Conservation (phyloP, 1,140 invertebrate species). For the Leptinotarsa defecta region DNA sequence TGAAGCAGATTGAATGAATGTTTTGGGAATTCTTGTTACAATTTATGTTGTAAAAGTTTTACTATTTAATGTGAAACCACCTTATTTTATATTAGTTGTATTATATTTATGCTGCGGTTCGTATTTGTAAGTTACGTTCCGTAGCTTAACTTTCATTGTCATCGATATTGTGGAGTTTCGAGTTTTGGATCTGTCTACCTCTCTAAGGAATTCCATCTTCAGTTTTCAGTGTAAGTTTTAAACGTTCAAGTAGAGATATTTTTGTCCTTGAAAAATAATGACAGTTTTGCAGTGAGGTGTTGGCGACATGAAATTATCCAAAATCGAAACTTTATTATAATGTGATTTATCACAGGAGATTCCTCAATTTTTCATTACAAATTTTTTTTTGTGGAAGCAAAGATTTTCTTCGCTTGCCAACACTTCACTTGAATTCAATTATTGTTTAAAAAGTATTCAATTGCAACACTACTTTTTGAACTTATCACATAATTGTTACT, state of each 20-base stretch:
- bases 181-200: constrained; percentile 36
- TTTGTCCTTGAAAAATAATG: constrained; percentile 9
- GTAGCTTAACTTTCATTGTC: constrained; percentile 45
- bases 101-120: constrained; percentile 35
- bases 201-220: constrained; percentile 35
- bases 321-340: background rate
- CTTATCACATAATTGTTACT: no score
- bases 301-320: background rate
- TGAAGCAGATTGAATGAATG: no score
- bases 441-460: no score
- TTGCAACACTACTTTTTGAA: no score
- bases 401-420: no score
- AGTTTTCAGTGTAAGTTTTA: constrained; percentile 42
- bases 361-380: background rate
- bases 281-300: background rate
- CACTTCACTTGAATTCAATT: no score
- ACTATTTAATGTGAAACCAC: constrained; percentile 32
- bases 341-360: no score
- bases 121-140: constrained; percentile 57
- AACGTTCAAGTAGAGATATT: constrained; percentile 43
- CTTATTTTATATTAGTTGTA: constrained; percentile 34
- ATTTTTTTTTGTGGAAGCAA: no score
- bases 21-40: constrained; percentile 24
- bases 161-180: constrained; percentile 37
- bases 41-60: constrained; percentile 28